Evolutionary conservation across 30 jellyfish, hydroid and myxozoan genomes (phyloP), one percentile per base, ranked within the genome.

Genomic region (Cassiopea xamachana): DNA sequence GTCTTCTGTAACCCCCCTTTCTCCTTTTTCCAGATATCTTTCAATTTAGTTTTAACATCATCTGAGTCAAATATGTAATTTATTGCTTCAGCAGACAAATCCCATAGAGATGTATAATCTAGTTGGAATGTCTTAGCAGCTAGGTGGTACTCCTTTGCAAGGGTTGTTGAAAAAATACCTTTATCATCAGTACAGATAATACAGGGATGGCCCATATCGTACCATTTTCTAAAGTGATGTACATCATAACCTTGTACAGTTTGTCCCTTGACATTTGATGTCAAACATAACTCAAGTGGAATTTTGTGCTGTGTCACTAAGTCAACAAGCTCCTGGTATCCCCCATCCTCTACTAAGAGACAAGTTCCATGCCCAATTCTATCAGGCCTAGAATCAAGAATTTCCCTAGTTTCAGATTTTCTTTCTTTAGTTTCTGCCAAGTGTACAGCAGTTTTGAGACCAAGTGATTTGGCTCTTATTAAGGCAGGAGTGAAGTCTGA

Each of bases 321-420:
- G 49, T 93, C 92, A 72, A 81, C 82, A 46, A 76, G 83, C n/a
- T 82, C 60, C 69, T 87, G 83, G 17, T 92, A 69, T 7, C 98
- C 98, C 18, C 94, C 94, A 82, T 47, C 80, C 7, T 87, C 89
- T 46, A 96, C 97, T 51, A 80, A 84, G 59, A 93, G 68, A 83
- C 82, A 93, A 19, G 92, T 84, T 18, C 95, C 98, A 77, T 93
- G 98, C 10, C 98, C 98, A 51, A 93, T 93, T 69, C 98, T 92
- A 50, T 82, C 96, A 1, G 97, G 94, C 19, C n/a, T 69, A n/a
- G 73, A 48, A 50, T 81, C 77, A 70, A 92, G 83, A 19, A 92
- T 62, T n/a, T 69, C 87, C 19, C 59, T 72, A 1, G 89, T 81
- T 46, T 92, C 98, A 1, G 86, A 48, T 6, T 90, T 10, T 1